phyloP scores from a whole-genome alignment of 2,888 invertebrate species.

The Aethes cnicana region DNA sequence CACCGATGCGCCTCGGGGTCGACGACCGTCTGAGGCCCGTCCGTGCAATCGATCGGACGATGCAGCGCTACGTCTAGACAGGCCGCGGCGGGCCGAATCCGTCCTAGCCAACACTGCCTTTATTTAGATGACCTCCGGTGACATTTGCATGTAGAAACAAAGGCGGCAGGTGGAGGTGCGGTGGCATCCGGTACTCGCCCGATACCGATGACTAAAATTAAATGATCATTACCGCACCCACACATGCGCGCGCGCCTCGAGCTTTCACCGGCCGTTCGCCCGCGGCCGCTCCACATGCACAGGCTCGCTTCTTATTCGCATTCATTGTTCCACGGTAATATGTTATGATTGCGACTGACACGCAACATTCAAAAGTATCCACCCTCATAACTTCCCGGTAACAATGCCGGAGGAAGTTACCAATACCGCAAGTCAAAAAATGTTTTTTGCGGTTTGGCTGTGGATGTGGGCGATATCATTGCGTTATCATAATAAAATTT shows the following conservation, averaged over 20 bases:
- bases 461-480: neutral
- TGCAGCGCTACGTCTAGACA: constrained; percentile 79
- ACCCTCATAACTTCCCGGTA: constrained; percentile 32
- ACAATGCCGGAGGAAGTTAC: constrained; percentile 25
- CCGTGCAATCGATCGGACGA: constrained; percentile 80
- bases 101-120: constrained; percentile 63
- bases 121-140: constrained; percentile 81
- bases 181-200: constrained; percentile 59
- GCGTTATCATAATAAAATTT: neutral
- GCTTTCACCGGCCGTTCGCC: constrained; percentile 70
- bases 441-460: constrained; percentile 5
- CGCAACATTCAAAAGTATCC: constrained; percentile 56
- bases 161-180: constrained; percentile 61
- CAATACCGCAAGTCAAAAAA: constrained; percentile 6
- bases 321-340: constrained; percentile 50
- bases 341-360: constrained; percentile 51
- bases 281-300: constrained; percentile 57
- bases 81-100: constrained; percentile 67
- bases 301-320: constrained; percentile 47
- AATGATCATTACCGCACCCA: constrained; percentile 63
- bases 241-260: constrained; percentile 50
- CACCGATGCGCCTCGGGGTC: constrained; percentile 81
- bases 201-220: constrained; percentile 68
- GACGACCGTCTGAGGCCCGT: constrained; percentile 77
- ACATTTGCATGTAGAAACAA: constrained; percentile 79